These are phyloP conservation scores for Eospalax fontanierii DNA, from an alignment of 2,797 vertebrate species.

Conservation along the genomic window DNA sequence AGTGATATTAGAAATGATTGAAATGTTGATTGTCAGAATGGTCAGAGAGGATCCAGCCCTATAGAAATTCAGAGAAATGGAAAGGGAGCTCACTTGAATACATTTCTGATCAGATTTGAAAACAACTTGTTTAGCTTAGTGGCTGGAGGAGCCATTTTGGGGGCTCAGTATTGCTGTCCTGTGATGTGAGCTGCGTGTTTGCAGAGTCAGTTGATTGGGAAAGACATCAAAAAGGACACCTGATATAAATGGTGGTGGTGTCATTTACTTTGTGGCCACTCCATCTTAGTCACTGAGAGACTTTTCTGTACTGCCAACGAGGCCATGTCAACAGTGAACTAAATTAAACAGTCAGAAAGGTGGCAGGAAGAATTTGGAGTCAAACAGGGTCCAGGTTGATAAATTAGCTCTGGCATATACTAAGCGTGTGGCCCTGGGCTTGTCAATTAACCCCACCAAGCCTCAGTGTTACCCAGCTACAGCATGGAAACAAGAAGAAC, in stretches of 20 bases:
- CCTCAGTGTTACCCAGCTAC: slow-evolving; percentile 52
- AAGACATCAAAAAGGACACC: background rate
- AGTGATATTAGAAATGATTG: background rate
- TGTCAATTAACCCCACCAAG: slow-evolving; percentile 80
- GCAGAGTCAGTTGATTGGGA: slow-evolving; percentile 25
- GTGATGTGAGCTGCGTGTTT: background rate
- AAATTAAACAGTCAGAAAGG: slow-evolving; percentile 81
- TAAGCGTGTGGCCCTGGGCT: slow-evolving; percentile 78
- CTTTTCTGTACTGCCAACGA: slow-evolving; percentile 77
- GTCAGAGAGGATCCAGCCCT: background rate
- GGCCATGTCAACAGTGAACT: slow-evolving; percentile 77
- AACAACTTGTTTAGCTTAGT: background rate
- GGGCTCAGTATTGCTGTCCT: background rate
- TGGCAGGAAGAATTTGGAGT: slow-evolving; percentile 76
- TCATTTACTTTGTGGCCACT: slow-evolving; percentile 66
- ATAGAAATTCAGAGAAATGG: background rate
- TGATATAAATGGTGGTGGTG: slow-evolving; percentile 35
- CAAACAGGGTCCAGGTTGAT: slow-evolving; percentile 64
- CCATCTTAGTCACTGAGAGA: slow-evolving; percentile 77
- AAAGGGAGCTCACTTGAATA: background rate
- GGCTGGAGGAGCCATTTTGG: background rate
- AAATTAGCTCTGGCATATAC: slow-evolving; percentile 76
- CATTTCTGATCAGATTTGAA: background rate
- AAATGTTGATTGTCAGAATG: background rate
- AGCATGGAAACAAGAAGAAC: background rate